phyloP scores from a whole-genome alignment of 2,888 invertebrate genomes.

The Synergus gifuensis region DNA sequence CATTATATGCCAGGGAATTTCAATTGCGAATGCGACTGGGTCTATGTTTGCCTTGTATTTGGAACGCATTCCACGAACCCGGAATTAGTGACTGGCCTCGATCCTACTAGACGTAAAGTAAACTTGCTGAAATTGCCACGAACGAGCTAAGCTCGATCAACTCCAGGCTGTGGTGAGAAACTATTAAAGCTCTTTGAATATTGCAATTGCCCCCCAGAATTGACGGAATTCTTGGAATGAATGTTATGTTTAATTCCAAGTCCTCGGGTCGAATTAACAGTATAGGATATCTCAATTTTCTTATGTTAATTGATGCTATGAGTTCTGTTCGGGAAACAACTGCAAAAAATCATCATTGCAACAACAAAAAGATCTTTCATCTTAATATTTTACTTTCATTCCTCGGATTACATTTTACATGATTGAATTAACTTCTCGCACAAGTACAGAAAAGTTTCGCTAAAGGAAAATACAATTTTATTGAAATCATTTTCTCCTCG shows the following conservation, averaged over 20 bases:
- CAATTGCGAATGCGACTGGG: slow-evolving; percentile 5
- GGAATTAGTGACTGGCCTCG: slow-evolving; percentile 71
- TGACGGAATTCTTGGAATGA: slow-evolving; percentile 4
- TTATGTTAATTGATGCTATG: background rate
- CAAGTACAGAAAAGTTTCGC: background rate
- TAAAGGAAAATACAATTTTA: background rate
- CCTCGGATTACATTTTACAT: background rate
- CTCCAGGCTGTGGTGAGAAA: slow-evolving; percentile 44
- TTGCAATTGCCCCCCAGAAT: slow-evolving; percentile 25
- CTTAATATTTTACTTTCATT: background rate
- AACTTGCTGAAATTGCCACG: slow-evolving; percentile 61
- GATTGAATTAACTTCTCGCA: background rate
- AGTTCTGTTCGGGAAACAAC: background rate
- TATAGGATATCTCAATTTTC: background rate
- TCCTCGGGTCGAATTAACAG: background rate
- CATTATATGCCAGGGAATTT: slow-evolving; percentile 4
- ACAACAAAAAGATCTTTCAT: too few species aligned
- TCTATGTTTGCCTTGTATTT: slow-evolving; percentile 66
- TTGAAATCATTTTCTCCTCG: background rate
- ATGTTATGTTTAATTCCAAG: slow-evolving; percentile 15
- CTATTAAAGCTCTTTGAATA: slow-evolving; percentile 32
- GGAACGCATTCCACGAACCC: slow-evolving; percentile 72
- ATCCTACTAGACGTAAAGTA: slow-evolving; percentile 62
- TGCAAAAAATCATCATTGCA: background rate
- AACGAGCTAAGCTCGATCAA: slow-evolving; percentile 33